Evolutionary conservation across 2,113 vertebrate genomes (phyloP).

Genomic region (Chlamydotis undulata): DNA sequence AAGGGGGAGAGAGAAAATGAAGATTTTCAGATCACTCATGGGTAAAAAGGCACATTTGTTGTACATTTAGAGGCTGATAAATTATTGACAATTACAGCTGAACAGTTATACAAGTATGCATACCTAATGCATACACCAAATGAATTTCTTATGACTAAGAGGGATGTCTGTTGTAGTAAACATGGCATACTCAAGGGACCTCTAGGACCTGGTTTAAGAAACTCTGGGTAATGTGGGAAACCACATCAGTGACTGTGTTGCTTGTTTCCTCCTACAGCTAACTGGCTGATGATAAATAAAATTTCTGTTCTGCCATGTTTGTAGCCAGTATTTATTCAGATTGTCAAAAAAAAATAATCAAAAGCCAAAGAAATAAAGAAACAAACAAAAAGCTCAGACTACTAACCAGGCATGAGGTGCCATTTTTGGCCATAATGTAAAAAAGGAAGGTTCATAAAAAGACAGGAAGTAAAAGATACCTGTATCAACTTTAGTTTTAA

Average conservation of each 20-base stretch:
- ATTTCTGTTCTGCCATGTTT: background rate
- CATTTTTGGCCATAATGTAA: background rate
- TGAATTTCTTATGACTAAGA: slow-evolving; percentile 39
- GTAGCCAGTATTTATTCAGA: background rate
- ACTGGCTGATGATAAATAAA: background rate
- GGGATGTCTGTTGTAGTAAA: background rate
- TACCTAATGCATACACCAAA: background rate
- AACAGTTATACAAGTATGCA: slow-evolving; percentile 9
- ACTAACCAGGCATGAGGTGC: background rate
- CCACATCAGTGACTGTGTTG: background rate
- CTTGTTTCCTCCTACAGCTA: background rate
- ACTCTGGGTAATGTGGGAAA: background rate
- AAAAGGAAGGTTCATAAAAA: background rate
- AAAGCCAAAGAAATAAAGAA: background rate
- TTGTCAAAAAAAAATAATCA: background rate
- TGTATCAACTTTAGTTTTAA: background rate
- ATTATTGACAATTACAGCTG: slow-evolving; percentile 65
- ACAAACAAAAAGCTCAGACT: background rate
- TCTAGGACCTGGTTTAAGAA: background rate
- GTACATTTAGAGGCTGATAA: slow-evolving; percentile 61
- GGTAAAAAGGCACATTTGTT: slow-evolving; percentile 63
- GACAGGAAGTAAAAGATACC: background rate
- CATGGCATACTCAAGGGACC: background rate
- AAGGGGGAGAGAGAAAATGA: background rate
- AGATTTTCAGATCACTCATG: background rate